Percentiles rank a stretch among this genome's conserved stretches.
These are phyloP conservation scores for Nibea albiflora DNA, from an alignment of 2,113 vertebrate species.

Conservation along the genomic window DNA sequence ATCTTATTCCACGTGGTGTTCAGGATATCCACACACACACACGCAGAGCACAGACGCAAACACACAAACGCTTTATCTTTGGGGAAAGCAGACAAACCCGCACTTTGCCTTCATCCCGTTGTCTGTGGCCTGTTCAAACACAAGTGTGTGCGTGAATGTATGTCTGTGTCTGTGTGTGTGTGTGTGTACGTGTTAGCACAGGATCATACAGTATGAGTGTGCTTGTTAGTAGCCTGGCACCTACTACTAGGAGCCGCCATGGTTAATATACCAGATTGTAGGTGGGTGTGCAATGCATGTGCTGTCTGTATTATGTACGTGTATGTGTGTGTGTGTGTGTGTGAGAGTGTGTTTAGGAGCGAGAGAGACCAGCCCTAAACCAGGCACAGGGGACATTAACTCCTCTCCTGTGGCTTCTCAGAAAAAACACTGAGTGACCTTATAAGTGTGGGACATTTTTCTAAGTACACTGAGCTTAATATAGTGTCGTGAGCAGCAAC, in stretches of 20 bases:
- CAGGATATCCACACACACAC: not conserved
- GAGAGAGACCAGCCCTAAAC: constrained; percentile 15
- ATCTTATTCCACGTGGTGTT: not conserved
- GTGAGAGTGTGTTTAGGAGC: not conserved
- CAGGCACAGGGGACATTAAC: not conserved
- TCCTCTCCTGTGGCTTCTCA: constrained; percentile 42
- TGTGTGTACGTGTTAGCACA: constrained; percentile 15
- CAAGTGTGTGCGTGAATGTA: constrained; percentile 26
- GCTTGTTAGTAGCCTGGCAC: constrained; percentile 49
- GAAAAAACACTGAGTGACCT: constrained; percentile 49
- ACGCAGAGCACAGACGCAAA: not conserved
- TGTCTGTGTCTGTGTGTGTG: constrained; percentile 28
- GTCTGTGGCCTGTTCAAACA: constrained; percentile 57
- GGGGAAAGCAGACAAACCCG: constrained; percentile 24
- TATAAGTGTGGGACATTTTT: constrained; percentile 33
- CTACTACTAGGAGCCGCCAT: constrained; percentile 40
- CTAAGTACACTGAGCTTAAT: constrained; percentile 48
- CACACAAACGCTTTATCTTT: constrained; percentile 24
- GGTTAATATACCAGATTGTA: constrained; percentile 51
- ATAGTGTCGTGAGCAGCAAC: constrained; percentile 17
- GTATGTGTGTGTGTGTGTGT: not conserved
- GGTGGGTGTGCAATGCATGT: constrained; percentile 48
- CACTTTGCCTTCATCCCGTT: constrained; percentile 31
- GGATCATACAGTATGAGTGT: constrained; percentile 25
- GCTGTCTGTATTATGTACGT: not conserved